These are phyloP conservation scores for Synanceia verrucosa DNA, from an alignment of 2,797 vertebrate genomes.

Conservation along the genomic window DNA sequence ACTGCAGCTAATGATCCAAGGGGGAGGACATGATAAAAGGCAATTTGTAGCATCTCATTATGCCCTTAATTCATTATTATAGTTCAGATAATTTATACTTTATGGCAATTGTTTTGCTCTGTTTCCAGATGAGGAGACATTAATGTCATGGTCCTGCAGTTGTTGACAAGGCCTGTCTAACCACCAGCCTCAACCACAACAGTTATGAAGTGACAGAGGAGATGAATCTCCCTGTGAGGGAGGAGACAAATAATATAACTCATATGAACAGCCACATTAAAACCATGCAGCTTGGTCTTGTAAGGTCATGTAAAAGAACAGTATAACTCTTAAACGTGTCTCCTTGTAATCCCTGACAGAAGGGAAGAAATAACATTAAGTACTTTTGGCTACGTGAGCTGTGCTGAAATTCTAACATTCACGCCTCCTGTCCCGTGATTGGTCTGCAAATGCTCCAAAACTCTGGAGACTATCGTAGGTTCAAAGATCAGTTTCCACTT, in stretches of 20 bases:
- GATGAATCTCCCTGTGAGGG: constrained; percentile 33
- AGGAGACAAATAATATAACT: constrained; percentile 50
- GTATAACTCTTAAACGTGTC: constrained; percentile 66
- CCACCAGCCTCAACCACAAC: constrained; percentile 44
- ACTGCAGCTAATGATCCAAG: constrained; percentile 69
- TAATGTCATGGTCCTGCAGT: constrained; percentile 22
- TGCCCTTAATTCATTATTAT: constrained; percentile 60
- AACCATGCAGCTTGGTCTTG: constrained; percentile 52
- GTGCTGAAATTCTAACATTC: constrained; percentile 52
- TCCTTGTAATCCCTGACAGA: constrained; percentile 56
- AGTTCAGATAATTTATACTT: constrained; percentile 51
- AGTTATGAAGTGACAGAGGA: constrained; percentile 28
- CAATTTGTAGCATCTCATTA: constrained; percentile 67
- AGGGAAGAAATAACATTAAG: constrained; percentile 61
- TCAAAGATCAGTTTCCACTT: constrained; percentile 54
- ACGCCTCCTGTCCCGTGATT: constrained; percentile 30
- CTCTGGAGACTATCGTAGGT: constrained; percentile 35
- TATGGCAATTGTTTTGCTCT: constrained; percentile 20
- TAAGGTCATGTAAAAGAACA: constrained; percentile 57
- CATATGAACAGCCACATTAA: constrained; percentile 55
- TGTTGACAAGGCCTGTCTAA: constrained; percentile 51
- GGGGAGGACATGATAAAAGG: constrained; percentile 58
- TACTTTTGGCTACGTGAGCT: constrained; percentile 51
- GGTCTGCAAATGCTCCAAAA: constrained; percentile 27
- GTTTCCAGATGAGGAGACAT: constrained; percentile 29